Evolutionary conservation across 2,113 vertebrate species (phyloP), one percentile per base, ranked within the genome.

Genomic region (Ammodytes marinus): DNA sequence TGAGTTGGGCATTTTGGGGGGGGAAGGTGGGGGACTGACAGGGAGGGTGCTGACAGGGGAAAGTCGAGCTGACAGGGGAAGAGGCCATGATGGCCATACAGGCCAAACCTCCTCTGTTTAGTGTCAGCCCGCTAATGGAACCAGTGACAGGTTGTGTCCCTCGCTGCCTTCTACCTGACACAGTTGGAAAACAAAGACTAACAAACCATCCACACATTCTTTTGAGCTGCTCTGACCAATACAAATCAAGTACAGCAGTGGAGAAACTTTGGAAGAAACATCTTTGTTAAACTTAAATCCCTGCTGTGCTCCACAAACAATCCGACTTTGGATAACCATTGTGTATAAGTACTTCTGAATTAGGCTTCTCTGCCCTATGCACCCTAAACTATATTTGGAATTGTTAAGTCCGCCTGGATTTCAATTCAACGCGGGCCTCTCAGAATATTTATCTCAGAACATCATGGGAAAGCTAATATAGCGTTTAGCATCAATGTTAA

Each of bases 61-160:
- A 83, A 90, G 74, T 69, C 54, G 17, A 75, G 57, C 77, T 85
- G 77, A 87, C 85, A 89, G 61, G 61, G 3, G 27, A 71, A 67
- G 79, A 58, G 46, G 65, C 79, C 74, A 79, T 64, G 77, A 80
- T 63, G 72, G 67, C 71, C 70, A 72, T 69, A 57, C 58, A 60
- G 77, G 66, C 59, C 83, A 85, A 86, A 91, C 91, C 78, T 83
- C 79, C 82, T 90, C 90, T 93, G 88, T 87, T 91, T 92, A 80
- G 87, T 89, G 92, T 92, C 91, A 91, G 85, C 69, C 81, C 60
- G 69, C 70, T 91, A 91, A 95, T 91, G 88, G 92, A 85, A 89
- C 85, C 82, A 54, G 66, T 81, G 86, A 82, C 82, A 85, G 86
- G 45, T 57, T 53, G 43, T 78, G 72, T 84, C 64, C 68, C 27